Base-by-base conservation (phyloP, 2,888 invertebrate species). In the Caenorhabditis sp. region DNA sequence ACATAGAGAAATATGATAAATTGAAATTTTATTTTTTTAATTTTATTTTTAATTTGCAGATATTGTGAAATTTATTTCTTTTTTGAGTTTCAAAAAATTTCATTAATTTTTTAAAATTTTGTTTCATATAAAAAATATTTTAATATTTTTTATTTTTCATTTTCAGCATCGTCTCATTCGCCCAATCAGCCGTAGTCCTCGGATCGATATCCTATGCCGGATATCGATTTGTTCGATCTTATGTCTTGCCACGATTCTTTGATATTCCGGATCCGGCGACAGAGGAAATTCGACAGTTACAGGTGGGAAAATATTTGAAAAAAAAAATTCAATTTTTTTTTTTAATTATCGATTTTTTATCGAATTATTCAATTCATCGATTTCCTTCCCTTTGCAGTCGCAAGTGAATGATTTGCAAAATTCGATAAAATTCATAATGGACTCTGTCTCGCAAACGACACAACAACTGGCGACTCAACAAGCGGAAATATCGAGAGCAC, bases 371-470 rank as follows among this genome's bases (percentile, higher is more conserved):
- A 32, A 32, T 4, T 32, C 32, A 32, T 32, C 32, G 32, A 32
- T 32, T 32, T 32, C n/a, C n/a, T n/a, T 32, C 9, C 32, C 9
- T 32, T 69, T 58, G 22, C 76, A 86, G 76, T 47, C 62, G 6
- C 85, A 89, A 85, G 82, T 91, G 50, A 86, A 87, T 58, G 91
- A 91, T 50, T 84, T 91, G 40, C 90, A 91, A 70, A 91, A 91
- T 64, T 88, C 89, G 24, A 87, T 90, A n/a, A 91, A 91, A 61
- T 91, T 90, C 79, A 87, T 91, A 44, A 90, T 91, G 87, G 91
- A 91, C 83, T 86, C 84, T 40, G 89, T 91, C 18, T 84, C 88
- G 24, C 91, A 91, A 76, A 86, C 85, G 26, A 85, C 85, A 13
- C 84, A 85, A 76, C 77, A 83, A 65, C 64, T 84, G 1, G 83